phyloP scores from a whole-genome alignment of 2,888 invertebrate genomes.

The Stomorhina lunata region DNA sequence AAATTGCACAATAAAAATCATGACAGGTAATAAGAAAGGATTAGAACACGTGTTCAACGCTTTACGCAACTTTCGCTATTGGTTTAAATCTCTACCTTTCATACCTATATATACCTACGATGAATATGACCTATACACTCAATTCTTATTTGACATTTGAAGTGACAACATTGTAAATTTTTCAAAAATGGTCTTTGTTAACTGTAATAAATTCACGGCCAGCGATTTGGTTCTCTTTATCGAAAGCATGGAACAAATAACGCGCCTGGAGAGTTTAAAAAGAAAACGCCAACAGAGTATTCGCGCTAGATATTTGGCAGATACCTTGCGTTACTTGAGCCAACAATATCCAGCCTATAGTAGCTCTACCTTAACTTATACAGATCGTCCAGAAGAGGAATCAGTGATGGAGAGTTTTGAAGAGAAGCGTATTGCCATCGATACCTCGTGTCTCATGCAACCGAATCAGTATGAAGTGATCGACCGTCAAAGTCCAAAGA shows the following conservation, averaged over 20 bases:
- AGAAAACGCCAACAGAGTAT: neutral
- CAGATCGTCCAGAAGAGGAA: constrained; percentile 41
- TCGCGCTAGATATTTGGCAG: constrained; percentile 26
- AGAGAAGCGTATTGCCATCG: neutral
- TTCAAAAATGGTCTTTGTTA: constrained; percentile 18
- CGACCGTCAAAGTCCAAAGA: neutral
- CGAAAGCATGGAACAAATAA: constrained; percentile 44
- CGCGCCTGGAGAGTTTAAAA: constrained; percentile 6
- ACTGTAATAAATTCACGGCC: constrained; percentile 27
- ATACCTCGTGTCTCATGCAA: neutral
- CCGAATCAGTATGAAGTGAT: constrained; percentile 1
- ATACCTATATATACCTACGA: too few species aligned
- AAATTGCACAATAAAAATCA: too few species aligned
- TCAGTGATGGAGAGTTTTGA: constrained; percentile 32
- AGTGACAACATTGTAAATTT: neutral
- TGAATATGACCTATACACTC: too few species aligned
- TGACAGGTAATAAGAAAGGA: too few species aligned
- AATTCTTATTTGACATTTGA: too few species aligned
- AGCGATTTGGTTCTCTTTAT: constrained; percentile 41
- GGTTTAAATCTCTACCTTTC: too few species aligned
- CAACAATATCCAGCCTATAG: constrained; percentile 1
- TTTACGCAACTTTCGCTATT: too few species aligned
- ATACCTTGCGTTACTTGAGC: constrained; percentile 42
- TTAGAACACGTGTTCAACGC: too few species aligned
- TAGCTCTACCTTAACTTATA: constrained; percentile 14